Percentiles rank a stretch among this genome's conserved stretches.
Conservation (phyloP, 2,888 invertebrate genomes). For the Diarsia rubi region DNA sequence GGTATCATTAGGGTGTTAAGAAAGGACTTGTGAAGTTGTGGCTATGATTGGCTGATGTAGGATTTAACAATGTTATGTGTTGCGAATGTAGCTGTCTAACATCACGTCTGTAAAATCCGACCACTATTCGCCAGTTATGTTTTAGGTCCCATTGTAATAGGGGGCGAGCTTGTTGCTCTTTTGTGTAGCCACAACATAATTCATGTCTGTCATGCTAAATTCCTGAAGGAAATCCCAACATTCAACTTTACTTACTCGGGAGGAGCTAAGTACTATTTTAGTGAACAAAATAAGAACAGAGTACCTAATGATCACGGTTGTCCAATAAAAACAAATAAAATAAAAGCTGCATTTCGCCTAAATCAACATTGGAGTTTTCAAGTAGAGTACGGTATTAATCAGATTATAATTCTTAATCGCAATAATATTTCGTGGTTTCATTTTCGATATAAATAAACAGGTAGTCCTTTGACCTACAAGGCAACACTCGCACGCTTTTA, state of each 20-base stretch:
- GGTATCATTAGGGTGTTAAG: slow-evolving; percentile 22
- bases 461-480: too few species aligned
- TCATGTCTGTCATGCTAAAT: too few species aligned
- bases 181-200: too few species aligned
- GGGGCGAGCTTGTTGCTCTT: too few species aligned
- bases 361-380: neutral
- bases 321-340: neutral
- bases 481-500: too few species aligned
- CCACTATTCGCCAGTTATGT: too few species aligned
- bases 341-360: neutral
- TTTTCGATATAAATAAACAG: too few species aligned
- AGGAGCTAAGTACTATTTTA: neutral
- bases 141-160: too few species aligned
- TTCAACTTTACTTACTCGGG: too few species aligned
- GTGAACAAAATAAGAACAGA: neutral
- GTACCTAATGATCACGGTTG: neutral
- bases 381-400: neutral
- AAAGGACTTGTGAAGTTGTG: neutral
- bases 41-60: neutral
- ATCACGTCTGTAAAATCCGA: too few species aligned
- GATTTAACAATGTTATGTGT: neutral
- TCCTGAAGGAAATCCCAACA: too few species aligned
- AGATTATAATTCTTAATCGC: neutral
- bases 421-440: too few species aligned
- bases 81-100: neutral